Percentiles rank a stretch among this genome's conserved stretches.
These are phyloP conservation scores for Oceanites oceanicus DNA, from an alignment of 2,113 vertebrate species.

Conservation along the genomic window DNA sequence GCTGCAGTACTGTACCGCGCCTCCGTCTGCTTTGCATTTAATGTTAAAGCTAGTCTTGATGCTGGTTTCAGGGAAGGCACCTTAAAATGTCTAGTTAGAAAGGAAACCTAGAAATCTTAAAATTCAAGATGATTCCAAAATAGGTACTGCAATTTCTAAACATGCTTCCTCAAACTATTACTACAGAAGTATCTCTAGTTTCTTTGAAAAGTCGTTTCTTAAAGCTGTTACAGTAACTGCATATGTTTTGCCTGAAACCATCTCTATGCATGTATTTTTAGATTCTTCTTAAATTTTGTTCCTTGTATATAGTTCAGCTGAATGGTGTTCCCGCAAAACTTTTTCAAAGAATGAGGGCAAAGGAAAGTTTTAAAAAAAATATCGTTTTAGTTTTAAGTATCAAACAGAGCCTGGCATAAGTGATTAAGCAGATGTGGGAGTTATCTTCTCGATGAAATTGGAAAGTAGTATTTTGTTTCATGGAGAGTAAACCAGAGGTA, in stretches of 20 bases:
- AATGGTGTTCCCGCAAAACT: not conserved
- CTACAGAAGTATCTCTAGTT: not conserved
- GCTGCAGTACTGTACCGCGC: not conserved
- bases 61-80: not conserved
- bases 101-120: not conserved
- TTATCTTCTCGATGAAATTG: not conserved
- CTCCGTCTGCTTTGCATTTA: not conserved
- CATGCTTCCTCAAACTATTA: not conserved
- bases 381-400: not conserved
- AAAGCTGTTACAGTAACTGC: not conserved
- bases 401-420: not conserved
- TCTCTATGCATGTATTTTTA: not conserved
- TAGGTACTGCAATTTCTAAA: not conserved
- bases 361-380: not conserved
- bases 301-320: not conserved
- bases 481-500: not conserved
- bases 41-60: not conserved
- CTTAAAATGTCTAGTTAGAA: not conserved
- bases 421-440: rapidly evolving
- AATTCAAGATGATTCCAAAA: not conserved
- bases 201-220: not conserved
- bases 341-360: not conserved
- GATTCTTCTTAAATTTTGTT: not conserved
- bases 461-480: not conserved
- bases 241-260: not conserved